Evolutionary conservation across 2,113 vertebrate genomes (phyloP).

Genomic region (Peucedramus taeniatus): DNA sequence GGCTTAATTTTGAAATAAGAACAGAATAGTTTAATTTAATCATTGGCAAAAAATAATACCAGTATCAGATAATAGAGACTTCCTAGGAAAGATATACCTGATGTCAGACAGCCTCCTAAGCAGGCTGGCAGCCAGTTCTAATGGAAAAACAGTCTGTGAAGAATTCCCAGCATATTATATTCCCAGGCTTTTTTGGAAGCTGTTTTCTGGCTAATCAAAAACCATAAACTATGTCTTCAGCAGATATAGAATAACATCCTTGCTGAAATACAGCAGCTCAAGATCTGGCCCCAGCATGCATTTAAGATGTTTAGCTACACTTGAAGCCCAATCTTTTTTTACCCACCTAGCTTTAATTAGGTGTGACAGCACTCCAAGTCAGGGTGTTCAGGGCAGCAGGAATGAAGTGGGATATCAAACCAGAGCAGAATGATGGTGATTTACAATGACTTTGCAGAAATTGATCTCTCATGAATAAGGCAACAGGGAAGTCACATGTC

Average conservation of each 20-base stretch:
- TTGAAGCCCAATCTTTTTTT: background rate
- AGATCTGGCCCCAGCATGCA: background rate
- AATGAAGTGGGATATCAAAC: background rate
- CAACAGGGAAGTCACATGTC: background rate
- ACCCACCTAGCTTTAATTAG: background rate
- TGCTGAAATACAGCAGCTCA: conserved; percentile 6
- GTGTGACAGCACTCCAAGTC: background rate
- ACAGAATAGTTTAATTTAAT: conserved; percentile 20
- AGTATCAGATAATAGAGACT: conserved; percentile 37
- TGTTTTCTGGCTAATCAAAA: conserved; percentile 38
- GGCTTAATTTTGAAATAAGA: conserved; percentile 6
- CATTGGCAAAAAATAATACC: conserved; percentile 17
- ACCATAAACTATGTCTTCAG: conserved; percentile 41
- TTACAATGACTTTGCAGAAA: background rate
- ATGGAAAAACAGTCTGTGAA: conserved; percentile 46
- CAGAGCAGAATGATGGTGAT: background rate
- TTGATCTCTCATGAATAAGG: background rate
- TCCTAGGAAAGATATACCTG: conserved; percentile 56
- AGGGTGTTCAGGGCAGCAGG: background rate
- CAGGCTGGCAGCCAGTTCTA: conserved; percentile 52
- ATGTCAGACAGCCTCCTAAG: conserved; percentile 22
- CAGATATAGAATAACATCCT: conserved; percentile 40
- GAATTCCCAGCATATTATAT: conserved; percentile 58
- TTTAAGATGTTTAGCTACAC: background rate
- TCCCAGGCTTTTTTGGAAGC: conserved; percentile 44